Percentiles rank a stretch among this genome's conserved stretches.
These are phyloP conservation scores for Drosophila greeni DNA, from an alignment of 2,888 invertebrate genomes.

Conservation along the genomic window DNA sequence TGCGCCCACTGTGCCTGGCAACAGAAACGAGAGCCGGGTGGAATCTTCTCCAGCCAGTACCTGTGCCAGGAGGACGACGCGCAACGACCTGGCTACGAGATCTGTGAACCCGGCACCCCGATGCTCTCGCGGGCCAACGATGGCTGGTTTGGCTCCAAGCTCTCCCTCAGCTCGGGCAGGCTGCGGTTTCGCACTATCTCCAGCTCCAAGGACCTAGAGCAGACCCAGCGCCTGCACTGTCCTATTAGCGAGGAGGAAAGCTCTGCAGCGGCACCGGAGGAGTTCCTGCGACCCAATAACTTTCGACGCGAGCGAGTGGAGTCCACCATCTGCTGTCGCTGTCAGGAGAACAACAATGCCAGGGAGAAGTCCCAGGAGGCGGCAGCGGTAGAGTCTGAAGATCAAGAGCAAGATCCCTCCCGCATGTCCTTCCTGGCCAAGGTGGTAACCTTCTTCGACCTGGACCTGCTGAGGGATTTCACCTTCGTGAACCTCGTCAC, in stretches of 20 bases:
- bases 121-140: slow-evolving; percentile 82
- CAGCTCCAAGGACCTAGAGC: slow-evolving; percentile 72
- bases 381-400: slow-evolving; percentile 7
- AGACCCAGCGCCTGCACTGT: slow-evolving; percentile 57
- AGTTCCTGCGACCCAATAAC: slow-evolving; percentile 73
- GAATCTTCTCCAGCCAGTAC: slow-evolving; percentile 81
- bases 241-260: slow-evolving; percentile 66
- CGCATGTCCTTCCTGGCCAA: slow-evolving; percentile 80
- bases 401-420: background rate
- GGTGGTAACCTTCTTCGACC: slow-evolving; percentile 84
- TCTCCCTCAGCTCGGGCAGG: slow-evolving; percentile 66
- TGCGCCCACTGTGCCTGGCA: slow-evolving; percentile 75
- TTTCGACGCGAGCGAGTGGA: slow-evolving; percentile 76
- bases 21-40: slow-evolving; percentile 68
- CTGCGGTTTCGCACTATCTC: slow-evolving; percentile 67
- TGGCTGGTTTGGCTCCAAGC: slow-evolving; percentile 76
- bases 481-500: slow-evolving; percentile 85
- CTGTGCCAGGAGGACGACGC: slow-evolving; percentile 82
- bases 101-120: slow-evolving; percentile 84
- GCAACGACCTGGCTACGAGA: slow-evolving; percentile 83
- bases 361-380: slow-evolving; percentile 5
- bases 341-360: slow-evolving; percentile 52
- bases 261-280: slow-evolving; percentile 42
- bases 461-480: slow-evolving; percentile 84
- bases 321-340: slow-evolving; percentile 65